These are phyloP conservation scores for Benthosema pterotum DNA, from an alignment of 2,797 vertebrate genomes.

Conservation along the genomic window DNA sequence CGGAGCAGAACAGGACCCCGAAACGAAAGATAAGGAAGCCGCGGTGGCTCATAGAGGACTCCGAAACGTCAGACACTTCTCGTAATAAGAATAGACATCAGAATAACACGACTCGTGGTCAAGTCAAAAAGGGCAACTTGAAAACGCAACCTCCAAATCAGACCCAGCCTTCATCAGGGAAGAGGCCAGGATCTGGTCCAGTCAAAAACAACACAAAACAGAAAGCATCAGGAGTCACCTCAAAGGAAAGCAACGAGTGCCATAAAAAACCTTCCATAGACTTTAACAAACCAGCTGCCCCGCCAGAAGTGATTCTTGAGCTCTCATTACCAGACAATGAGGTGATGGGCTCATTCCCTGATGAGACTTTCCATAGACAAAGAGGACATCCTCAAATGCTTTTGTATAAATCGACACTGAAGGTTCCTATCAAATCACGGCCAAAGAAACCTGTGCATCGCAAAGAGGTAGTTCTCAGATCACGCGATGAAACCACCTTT, in stretches of 20 bases:
- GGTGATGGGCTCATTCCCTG: constrained; percentile 62
- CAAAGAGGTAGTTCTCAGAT: constrained; percentile 68
- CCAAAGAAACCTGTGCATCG: constrained; percentile 42
- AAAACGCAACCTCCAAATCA: constrained; percentile 55
- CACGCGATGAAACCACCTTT: constrained; percentile 58
- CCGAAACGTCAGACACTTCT: constrained; percentile 57
- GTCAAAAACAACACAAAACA: constrained; percentile 53
- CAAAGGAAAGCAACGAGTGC: constrained; percentile 41
- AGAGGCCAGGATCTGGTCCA: constrained; percentile 30
- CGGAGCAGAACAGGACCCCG: constrained; percentile 66
- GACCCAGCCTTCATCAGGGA: constrained; percentile 31
- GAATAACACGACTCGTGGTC: constrained; percentile 56
- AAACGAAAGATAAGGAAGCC: constrained; percentile 81
- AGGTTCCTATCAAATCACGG: constrained; percentile 31
- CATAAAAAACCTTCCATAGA: constrained; percentile 45
- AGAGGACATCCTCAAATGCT: constrained; percentile 66
- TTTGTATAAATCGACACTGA: constrained; percentile 62
- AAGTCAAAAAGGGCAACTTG: constrained; percentile 61
- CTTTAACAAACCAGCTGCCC: constrained; percentile 7
- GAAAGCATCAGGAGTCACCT: constrained; percentile 41
- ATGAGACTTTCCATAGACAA: constrained; percentile 60
- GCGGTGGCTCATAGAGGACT: constrained; percentile 81
- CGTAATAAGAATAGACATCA: constrained; percentile 23
- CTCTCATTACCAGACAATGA: constrained; percentile 83
- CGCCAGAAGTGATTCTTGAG: constrained; percentile 73